Percentiles rank a stretch among this genome's conserved stretches.
These are phyloP conservation scores for Balaenoptera acutorostrata DNA, from an alignment of 2,113 vertebrate genomes.

Conservation along the genomic window DNA sequence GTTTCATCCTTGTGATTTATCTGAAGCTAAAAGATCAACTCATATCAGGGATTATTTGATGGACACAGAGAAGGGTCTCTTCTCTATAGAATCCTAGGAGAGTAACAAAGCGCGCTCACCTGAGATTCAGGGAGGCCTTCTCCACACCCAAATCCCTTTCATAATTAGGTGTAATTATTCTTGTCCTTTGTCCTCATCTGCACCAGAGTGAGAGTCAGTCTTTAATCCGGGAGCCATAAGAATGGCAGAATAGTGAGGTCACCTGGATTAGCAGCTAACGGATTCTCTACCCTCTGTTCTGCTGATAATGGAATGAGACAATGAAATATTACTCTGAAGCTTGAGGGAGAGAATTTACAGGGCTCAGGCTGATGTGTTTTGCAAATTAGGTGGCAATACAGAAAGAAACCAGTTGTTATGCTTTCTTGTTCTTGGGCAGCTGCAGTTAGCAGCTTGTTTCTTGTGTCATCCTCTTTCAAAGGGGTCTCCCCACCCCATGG, in stretches of 20 bases:
- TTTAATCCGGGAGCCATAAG: conserved; percentile 64
- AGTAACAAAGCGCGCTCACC: background rate
- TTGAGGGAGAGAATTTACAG: conserved; percentile 13
- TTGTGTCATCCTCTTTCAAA: background rate
- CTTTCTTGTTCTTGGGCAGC: background rate
- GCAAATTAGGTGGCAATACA: background rate
- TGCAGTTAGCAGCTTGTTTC: background rate
- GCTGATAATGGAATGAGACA: conserved; percentile 54
- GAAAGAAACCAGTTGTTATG: background rate
- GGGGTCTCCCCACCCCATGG: background rate
- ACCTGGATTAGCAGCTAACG: conserved; percentile 62
- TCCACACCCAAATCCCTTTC: background rate
- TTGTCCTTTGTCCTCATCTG: conserved; percentile 24
- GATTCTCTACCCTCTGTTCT: conserved; percentile 61
- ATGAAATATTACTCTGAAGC: conserved; percentile 2
- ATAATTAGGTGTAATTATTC: conserved; percentile 15
- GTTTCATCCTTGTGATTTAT: background rate
- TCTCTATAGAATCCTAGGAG: background rate
- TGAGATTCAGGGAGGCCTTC: background rate
- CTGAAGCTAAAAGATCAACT: background rate
- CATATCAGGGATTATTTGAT: background rate
- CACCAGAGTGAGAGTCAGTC: background rate
- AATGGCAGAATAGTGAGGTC: conserved; percentile 26
- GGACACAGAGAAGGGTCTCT: background rate
- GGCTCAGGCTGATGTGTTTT: background rate